Percentiles rank a stretch among this genome's conserved stretches.
Evolutionary conservation across 1,140 invertebrate genomes (phyloP).

Genomic region (Condylostylus longicornis): DNA sequence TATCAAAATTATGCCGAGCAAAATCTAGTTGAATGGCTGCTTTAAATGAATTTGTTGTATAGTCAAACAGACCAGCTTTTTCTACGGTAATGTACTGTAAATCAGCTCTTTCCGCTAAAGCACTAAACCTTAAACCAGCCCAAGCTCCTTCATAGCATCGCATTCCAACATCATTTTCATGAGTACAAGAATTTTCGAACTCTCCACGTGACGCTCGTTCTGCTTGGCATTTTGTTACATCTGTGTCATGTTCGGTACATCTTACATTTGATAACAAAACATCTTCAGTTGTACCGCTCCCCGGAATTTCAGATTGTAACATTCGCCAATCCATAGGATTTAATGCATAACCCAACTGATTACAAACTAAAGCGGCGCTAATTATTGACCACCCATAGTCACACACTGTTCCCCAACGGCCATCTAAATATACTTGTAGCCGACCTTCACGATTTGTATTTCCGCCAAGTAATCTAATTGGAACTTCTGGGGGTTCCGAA

Average conservation of each 20-base stretch:
- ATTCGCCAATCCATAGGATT: slow-evolving; percentile 86
- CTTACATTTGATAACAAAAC: slow-evolving; percentile 73
- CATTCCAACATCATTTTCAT: slow-evolving; percentile 75
- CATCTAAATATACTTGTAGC: slow-evolving; percentile 62
- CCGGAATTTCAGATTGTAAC: slow-evolving; percentile 62
- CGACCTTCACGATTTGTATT: slow-evolving; percentile 58
- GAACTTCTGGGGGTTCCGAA: slow-evolving; percentile 39
- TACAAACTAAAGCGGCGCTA: slow-evolving; percentile 84
- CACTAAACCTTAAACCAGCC: slow-evolving; percentile 81
- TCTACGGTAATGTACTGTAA: slow-evolving; percentile 81
- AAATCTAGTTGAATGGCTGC: slow-evolving; percentile 94
- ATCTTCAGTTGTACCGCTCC: slow-evolving; percentile 57
- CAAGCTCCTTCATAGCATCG: slow-evolving; percentile 80
- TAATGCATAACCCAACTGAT: slow-evolving; percentile 83
- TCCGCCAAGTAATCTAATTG: slow-evolving; percentile 62
- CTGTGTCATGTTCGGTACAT: slow-evolving; percentile 83
- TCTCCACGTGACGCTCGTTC: slow-evolving; percentile 46
- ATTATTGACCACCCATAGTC: slow-evolving; percentile 90
- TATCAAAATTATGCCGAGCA: slow-evolving; percentile 77
- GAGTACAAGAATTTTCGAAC: slow-evolving; percentile 80
- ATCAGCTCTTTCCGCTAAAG: slow-evolving; percentile 69
- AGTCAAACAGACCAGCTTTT: slow-evolving; percentile 87
- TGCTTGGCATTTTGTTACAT: slow-evolving; percentile 74
- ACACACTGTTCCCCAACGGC: slow-evolving; percentile 93
- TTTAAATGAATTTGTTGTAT: slow-evolving; percentile 75